A percentile compares a stretch with the other conserved stretches of the same genome.
Conservation (phyloP, 2,888 invertebrate genomes). For the Caenorhabditis imperialis region DNA sequence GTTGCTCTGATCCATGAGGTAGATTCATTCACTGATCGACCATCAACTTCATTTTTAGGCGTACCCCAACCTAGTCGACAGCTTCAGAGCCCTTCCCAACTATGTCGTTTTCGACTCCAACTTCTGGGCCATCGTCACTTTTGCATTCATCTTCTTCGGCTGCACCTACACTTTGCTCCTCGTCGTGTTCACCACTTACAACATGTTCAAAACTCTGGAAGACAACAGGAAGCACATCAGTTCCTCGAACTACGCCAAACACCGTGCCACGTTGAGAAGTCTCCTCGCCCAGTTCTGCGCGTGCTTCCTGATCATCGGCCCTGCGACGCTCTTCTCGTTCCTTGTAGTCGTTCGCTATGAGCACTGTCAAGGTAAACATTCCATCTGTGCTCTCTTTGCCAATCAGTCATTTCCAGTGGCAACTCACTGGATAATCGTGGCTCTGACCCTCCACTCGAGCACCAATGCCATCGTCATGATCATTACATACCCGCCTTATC, state of each 20-base stretch:
- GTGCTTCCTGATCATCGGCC: constrained; percentile 35
- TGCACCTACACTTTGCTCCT: constrained; percentile 30
- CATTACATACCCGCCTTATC: constrained; percentile 45
- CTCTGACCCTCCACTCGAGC: constrained; percentile 33
- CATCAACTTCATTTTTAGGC: constrained; percentile 10
- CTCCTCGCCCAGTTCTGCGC: constrained; percentile 38
- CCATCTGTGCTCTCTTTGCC: no score
- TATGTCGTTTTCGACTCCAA: constrained; percentile 48
- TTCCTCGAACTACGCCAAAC: constrained; percentile 28
- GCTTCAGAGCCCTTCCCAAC: constrained; percentile 23
- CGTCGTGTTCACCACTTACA: constrained; percentile 32
- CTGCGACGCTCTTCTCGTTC: constrained; percentile 36
- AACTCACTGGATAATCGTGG: constrained; percentile 34
- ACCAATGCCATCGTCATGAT: constrained; percentile 44
- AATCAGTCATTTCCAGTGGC: constrained; percentile 18
- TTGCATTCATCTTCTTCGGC: constrained; percentile 44
- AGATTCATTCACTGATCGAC: neutral
- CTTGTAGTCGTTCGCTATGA: constrained; percentile 32
- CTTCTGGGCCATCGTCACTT: constrained; percentile 39
- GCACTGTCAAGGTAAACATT: constrained; percentile 27
- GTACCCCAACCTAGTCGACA: constrained; percentile 28
- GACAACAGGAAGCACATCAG: constrained; percentile 38
- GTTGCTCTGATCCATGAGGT: constrained; percentile 28
- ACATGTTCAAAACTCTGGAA: constrained; percentile 38
- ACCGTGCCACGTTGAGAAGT: constrained; percentile 38